phyloP scores from a whole-genome alignment of 2,888 invertebrate genomes.

The Doris montereyensis region DNA sequence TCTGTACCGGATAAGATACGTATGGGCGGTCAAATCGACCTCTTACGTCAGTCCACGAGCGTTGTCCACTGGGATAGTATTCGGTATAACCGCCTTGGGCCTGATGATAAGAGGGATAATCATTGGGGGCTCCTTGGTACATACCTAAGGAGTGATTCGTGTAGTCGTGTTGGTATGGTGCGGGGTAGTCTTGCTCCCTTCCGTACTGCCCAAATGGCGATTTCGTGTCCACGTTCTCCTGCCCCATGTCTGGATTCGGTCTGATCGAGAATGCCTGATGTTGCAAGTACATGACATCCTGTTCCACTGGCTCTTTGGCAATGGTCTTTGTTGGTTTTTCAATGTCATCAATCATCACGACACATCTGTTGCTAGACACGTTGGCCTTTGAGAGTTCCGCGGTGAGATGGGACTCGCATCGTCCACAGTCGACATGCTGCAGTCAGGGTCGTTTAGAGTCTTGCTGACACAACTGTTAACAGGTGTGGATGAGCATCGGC shows the following conservation, averaged over 20 bases:
- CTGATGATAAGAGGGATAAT: constrained; percentile 35
- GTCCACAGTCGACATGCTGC: constrained; percentile 31
- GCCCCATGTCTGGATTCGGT: too few species aligned
- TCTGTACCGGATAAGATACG: not conserved
- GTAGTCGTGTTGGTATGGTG: too few species aligned
- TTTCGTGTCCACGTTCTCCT: too few species aligned
- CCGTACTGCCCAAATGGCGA: too few species aligned
- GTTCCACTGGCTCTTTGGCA: not conserved
- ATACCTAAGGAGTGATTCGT: too few species aligned
- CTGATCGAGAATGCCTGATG: too few species aligned
- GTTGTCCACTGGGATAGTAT: constrained; percentile 29
- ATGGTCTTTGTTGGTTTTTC: too few species aligned
- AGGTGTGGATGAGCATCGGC: constrained; percentile 46
- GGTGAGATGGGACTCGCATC: constrained; percentile 35
- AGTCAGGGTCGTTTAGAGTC: constrained; percentile 10
- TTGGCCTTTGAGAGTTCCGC: too few species aligned
- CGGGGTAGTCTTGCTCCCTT: too few species aligned
- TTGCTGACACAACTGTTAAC: constrained; percentile 7
- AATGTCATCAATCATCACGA: too few species aligned
- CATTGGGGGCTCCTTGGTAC: not conserved
- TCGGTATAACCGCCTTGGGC: constrained; percentile 36
- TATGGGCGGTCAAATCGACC: not conserved
- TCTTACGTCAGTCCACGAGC: constrained; percentile 36
- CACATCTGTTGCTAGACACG: too few species aligned
- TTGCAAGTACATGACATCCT: constrained; percentile 32